Conservation (phyloP, 2,888 invertebrate species). For the Nowickia ferox region DNA sequence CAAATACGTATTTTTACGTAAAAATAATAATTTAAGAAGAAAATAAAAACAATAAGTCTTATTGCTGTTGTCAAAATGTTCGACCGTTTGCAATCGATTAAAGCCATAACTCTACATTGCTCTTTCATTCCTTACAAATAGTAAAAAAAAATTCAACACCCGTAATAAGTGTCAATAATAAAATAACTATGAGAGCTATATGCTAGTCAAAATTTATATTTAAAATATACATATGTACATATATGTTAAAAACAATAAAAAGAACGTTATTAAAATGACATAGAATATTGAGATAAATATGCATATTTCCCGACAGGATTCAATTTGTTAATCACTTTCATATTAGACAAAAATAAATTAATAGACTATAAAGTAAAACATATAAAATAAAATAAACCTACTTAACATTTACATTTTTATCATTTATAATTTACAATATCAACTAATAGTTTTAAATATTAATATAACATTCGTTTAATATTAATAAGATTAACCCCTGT, state of each 20-base stretch:
- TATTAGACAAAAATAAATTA: too few relatives aligned
- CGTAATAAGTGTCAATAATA: not conserved
- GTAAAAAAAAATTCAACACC: not conserved
- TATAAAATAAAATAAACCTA: too few relatives aligned
- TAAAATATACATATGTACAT: slow-evolving; percentile 1
- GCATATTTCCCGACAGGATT: not conserved
- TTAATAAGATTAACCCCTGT: too few relatives aligned
- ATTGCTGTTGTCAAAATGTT: not conserved
- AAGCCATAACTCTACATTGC: too few relatives aligned
- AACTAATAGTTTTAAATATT: too few relatives aligned
- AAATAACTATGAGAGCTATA: slow-evolving; percentile 10
- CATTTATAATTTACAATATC: too few relatives aligned
- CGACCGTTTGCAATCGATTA: too few relatives aligned
- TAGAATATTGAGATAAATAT: not conserved
- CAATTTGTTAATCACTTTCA: not conserved
- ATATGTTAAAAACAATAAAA: not conserved
- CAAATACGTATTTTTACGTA: slow-evolving; percentile 41
- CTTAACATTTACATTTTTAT: too few relatives aligned
- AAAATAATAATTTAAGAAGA: not conserved
- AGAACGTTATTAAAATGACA: not conserved
- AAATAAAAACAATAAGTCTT: not conserved
- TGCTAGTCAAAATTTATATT: slow-evolving; percentile 4
- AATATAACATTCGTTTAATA: too few relatives aligned
- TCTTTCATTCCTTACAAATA: not conserved
- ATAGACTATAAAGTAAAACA: too few relatives aligned